A percentile compares a stretch with the other conserved stretches of the same genome.
Conservation (phyloP, 2,113 vertebrate species). For the Copsychus sechellarum region DNA sequence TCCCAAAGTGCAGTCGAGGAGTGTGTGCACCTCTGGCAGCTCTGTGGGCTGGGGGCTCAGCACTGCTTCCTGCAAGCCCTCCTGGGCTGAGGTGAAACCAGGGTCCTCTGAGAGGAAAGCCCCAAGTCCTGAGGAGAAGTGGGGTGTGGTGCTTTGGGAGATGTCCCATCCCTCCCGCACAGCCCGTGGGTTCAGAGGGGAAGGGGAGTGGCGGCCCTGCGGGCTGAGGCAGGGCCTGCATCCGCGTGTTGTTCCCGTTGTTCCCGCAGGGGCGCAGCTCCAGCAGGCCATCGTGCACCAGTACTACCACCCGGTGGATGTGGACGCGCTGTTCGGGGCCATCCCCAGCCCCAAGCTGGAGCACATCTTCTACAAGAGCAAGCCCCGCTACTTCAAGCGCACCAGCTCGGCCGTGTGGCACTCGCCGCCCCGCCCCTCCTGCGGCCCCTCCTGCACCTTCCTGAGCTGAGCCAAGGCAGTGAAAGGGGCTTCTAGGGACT, state of each 20-base stretch:
- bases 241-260: accelerated
- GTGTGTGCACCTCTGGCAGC: accelerated
- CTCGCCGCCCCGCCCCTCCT: constrained; percentile 75
- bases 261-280: constrained; percentile 63
- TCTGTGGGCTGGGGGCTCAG: accelerated
- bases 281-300: constrained; percentile 82
- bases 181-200: accelerated
- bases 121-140: accelerated
- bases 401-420: constrained; percentile 96
- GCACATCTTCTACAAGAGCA: constrained; percentile 90
- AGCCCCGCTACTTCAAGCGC: constrained; percentile 92
- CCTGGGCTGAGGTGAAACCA: background rate
- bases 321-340: constrained; percentile 77
- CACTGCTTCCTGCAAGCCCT: accelerated
- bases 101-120: too few species aligned
- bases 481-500: accelerated
- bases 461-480: constrained; percentile 20
- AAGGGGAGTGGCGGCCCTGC: accelerated
- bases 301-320: constrained; percentile 84
- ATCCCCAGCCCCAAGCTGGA: constrained; percentile 83
- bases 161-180: background rate
- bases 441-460: constrained; percentile 35
- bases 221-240: background rate
- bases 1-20: accelerated
- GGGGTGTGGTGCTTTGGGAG: accelerated